Conservation (phyloP, 2,888 invertebrate genomes). For the Netelia fuscicornis region DNA sequence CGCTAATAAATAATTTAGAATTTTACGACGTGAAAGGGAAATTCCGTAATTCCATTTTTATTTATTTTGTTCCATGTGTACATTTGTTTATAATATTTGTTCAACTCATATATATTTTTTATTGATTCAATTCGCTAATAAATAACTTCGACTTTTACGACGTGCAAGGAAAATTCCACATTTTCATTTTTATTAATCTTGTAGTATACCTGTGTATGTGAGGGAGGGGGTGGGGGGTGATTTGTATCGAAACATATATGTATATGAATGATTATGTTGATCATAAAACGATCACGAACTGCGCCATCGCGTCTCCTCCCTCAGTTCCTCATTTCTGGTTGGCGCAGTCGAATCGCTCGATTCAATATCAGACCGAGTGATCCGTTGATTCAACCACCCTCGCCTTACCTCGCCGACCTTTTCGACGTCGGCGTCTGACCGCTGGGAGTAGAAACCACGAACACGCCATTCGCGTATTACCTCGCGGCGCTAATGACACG, state of each 20-base stretch:
- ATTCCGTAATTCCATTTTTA: too few relatives aligned
- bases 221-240: not conserved
- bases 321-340: not conserved
- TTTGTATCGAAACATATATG: not conserved
- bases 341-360: conserved; percentile 30
- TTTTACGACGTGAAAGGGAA: too few relatives aligned
- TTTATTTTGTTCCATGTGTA: too few relatives aligned
- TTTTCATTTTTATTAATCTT: too few relatives aligned
- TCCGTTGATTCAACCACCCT: conserved; percentile 44
- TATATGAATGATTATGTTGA: conserved; percentile 22
- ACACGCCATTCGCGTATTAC: conserved; percentile 64
- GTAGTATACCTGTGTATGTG: not conserved
- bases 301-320: not conserved
- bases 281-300: conserved; percentile 25
- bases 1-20: too few relatives aligned
- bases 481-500: conserved; percentile 54
- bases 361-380: conserved; percentile 48
- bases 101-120: too few relatives aligned
- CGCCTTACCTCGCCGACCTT: not conserved
- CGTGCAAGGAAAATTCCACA: too few relatives aligned
- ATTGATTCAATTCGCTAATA: too few relatives aligned
- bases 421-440: conserved; percentile 4
- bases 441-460: conserved; percentile 13
- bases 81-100: too few relatives aligned
- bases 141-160: too few relatives aligned